Base-by-base conservation (phyloP, 2,113 vertebrate genomes). In the Tragulus kanchil region DNA sequence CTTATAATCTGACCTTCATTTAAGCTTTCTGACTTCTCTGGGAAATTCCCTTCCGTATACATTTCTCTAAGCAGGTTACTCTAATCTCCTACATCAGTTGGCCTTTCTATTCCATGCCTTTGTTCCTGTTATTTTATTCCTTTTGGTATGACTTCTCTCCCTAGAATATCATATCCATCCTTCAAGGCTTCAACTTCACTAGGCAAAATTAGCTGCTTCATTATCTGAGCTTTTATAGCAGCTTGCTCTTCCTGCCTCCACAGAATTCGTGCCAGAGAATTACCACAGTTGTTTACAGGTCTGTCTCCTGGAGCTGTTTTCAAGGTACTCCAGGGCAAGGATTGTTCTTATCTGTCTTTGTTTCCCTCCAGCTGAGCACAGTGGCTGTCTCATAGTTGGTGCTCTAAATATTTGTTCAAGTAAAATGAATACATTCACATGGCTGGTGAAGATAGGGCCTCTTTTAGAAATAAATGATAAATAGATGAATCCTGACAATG, bases 401-500 rank as follows among this genome's bases (percentile, higher is more conserved):
- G 52, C 58, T 79, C 79, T 75, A 96, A 97, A 95, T 96, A 96
- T 92, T 83, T 95, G 82, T 79, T 94, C 78, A 90, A 90, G 93
- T 82, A 96, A 89, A 87, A 93, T 61, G 42, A 95, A 89, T 89
- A 95, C 62, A 95, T 89, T 93, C 91, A 93, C 71, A 62, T 64
- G 67, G 54, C 58, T 83, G 56, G n/a, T 62, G 94, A 67, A 85
- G 65, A 64, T 93, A 89, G 16, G 17, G 36, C n/a, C 61, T 91
- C 11, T 78, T n/a, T 94, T 81, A 96, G 62, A 96, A 95, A 95
- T 82, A 90, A 77, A 82, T 85, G 69, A 95, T 97, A 96, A 97
- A 95, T 61, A 81, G 79, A 97, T 93, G 75, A 91, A 92, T 96
- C 69, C 31, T 45, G 77, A 94, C 69, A 56, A 85, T 82, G n/a